Evolutionary conservation across 2,888 invertebrate genomes (phyloP), one percentile per base, ranked within the genome.

Genomic region (Drosophila barbarae): DNA sequence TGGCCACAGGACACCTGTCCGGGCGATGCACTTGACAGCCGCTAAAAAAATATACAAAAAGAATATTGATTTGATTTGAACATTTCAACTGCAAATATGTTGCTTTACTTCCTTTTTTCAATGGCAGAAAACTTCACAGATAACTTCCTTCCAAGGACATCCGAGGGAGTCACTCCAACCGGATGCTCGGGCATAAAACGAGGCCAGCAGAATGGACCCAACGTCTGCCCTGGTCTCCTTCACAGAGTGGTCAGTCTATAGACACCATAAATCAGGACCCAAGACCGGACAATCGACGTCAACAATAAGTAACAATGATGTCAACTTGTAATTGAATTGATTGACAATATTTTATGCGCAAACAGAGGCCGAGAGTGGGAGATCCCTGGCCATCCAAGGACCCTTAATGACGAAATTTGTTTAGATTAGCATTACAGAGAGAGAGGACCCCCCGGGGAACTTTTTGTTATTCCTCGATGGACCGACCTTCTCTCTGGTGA

Each of bases 291-390:
- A 83, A 85, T 79, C 74, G 83, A 83, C 85, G 85, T 85, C 84
- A 79, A 80, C 80, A 81, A 85, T 85, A 85, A 81, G 74, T 84
- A 78, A 78, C 77, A 72, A 76, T 75, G 86, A 76, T 81, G 84
- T 76, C 79, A 84, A 74, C 86, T 78, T 80, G 76, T 87, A 87
- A 87, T 87, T 87, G 86, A 86, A 86, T 87, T 88, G 88, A 87
- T 87, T 86, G 87, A 87, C 87, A 86, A 87, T 87, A 87, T 82
- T 86, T 87, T 87, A 80, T 82, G 65, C 54, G 73, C 23, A 67
- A 70, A 52, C 61, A 59, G 67, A 68, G 53, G 42, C 52, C 54
- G 60, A 42, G 23, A 26, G 30, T 21, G 12, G 35, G 51, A 49
- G 63, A 46, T 26, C 30, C 52, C 13, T 36, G 57, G 52, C 42